phyloP scores from a whole-genome alignment of 2,888 invertebrate genomes.

The Rhamnusium bicolor region DNA sequence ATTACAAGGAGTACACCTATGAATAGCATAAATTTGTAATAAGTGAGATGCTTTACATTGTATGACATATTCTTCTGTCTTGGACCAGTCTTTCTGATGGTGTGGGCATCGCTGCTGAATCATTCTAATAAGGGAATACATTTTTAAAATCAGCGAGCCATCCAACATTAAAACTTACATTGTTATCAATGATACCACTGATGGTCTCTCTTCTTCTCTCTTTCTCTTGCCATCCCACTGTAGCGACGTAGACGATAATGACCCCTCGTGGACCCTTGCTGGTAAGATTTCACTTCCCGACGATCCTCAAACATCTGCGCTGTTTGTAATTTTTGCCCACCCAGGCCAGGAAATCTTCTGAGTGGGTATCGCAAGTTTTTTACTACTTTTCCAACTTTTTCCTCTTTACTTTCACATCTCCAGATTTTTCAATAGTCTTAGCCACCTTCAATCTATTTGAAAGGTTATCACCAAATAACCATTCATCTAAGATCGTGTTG shows the following conservation, averaged over 20 bases:
- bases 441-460: constrained; percentile 14
- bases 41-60: too few species aligned
- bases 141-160: too few species aligned
- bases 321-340: not conserved
- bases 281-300: not conserved
- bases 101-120: too few species aligned
- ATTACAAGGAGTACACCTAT: too few species aligned
- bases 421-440: constrained; percentile 12
- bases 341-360: not conserved
- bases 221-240: not conserved
- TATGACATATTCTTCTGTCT: too few species aligned
- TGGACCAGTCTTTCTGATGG: too few species aligned
- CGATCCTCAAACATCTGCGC: not conserved
- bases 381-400: not conserved
- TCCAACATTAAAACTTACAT: too few species aligned
- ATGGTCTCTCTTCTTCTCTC: not conserved
- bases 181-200: not conserved
- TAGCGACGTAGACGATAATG: not conserved
- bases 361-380: not conserved
- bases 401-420: not conserved
- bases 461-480: constrained; percentile 23
- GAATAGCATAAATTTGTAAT: too few species aligned
- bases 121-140: too few species aligned
- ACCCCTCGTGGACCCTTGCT: not conserved
- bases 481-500: constrained; percentile 17